Evolutionary conservation across 1,140 invertebrate genomes (phyloP), one percentile per base, ranked within the genome.

Genomic region (Metaphire vulgaris): DNA sequence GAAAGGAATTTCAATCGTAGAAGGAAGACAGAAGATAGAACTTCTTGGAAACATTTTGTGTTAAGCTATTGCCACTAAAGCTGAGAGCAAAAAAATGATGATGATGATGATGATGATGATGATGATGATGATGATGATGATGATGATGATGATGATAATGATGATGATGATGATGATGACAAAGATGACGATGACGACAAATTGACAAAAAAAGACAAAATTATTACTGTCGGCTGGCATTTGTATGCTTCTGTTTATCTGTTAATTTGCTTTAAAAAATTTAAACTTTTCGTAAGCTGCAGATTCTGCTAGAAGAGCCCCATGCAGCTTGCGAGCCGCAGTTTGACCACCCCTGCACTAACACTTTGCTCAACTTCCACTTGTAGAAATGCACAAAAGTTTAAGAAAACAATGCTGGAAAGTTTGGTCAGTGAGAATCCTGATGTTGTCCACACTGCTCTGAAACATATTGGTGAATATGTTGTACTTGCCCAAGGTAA

Each of bases 391-490:
- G 81, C 79, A 34, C 78, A 81, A 2, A 87, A 89, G 41, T 91
- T 91, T 75, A 85, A 96, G 0, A 89, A 91, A 64, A 89, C 90
- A 0, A 91, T 92, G 80, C 88, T 96, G 41, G 89, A 92, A 79
- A 94, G 92, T 83, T 86, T 97, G 65, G 90, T 93, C 69, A 91
- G 90, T 79, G 87, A 89, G 28, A 91, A 92, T 80, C 90, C 92
- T 0, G 92, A 94, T 79, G 89, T 96, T 41, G 89, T 93, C 0
- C 89, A 89, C 76, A 91, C 91, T 6, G 91, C 92, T 66, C 86
- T 97, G 16, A 93, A 94, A 75, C 90, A 91, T 84, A 86, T 97
- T 41, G 91, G 93, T 0, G 94, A 96, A 80, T 90, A 95, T 72
- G 87, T 92, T 72, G 87, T 93, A 31, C 90, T 92, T n/a, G 76